These are phyloP conservation scores for Rhea americana DNA, from an alignment of 2,113 vertebrate genomes.

Conservation along the genomic window DNA sequence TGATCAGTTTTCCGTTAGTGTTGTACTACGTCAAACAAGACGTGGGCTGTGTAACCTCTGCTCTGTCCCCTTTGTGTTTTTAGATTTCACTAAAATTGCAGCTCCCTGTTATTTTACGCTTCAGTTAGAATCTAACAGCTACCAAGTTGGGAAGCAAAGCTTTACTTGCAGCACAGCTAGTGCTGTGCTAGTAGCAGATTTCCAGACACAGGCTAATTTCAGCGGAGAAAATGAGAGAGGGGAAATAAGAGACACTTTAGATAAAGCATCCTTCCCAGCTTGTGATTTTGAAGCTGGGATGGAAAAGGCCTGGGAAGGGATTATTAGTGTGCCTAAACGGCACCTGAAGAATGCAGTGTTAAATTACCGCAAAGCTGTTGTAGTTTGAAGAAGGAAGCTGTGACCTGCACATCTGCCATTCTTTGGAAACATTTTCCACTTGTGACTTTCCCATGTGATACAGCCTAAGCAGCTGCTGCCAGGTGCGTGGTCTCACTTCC, in stretches of 20 bases:
- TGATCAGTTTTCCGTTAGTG: background rate
- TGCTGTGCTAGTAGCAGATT: constrained; percentile 9
- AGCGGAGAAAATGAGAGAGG: constrained; percentile 17
- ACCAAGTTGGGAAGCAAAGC: background rate
- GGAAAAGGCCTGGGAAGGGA: constrained; percentile 53
- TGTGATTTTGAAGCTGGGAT: constrained; percentile 46
- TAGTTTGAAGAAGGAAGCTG: constrained; percentile 43
- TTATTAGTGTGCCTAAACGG: constrained; percentile 34
- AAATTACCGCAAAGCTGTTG: constrained; percentile 44
- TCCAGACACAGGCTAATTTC: constrained; percentile 51
- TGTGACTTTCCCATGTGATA: constrained; percentile 33
- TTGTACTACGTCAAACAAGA: background rate
- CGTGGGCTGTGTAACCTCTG: background rate
- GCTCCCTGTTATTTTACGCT: background rate
- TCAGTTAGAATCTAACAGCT: background rate
- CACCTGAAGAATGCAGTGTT: constrained; percentile 60
- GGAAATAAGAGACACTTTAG: constrained; percentile 45
- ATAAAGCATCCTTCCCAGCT: constrained; percentile 45
- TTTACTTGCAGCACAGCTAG: background rate
- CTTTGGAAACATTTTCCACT: constrained; percentile 56
- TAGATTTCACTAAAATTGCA: background rate
- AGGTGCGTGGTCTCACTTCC: constrained; percentile 1
- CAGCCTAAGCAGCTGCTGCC: constrained; percentile 45
- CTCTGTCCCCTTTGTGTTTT: background rate
- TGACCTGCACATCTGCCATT: constrained; percentile 52